A percentile compares a stretch with the other conserved stretches of the same genome.
Conservation (phyloP, 2,113 vertebrate genomes). For the Colossoma macropomum region DNA sequence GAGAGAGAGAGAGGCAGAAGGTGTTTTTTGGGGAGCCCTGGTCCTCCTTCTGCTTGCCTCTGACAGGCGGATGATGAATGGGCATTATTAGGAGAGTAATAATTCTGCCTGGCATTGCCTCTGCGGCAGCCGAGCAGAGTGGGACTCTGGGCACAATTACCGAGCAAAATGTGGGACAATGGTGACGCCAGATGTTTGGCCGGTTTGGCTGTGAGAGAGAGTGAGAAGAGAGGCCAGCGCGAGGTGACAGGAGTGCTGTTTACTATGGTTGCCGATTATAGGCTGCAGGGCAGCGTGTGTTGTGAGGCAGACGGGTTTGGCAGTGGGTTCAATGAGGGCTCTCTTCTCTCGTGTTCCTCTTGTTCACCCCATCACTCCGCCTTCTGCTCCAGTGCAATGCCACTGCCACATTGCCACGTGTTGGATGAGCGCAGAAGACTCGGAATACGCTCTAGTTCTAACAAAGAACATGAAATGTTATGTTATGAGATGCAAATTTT, state of each 20-base stretch:
- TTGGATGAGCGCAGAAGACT: neutral
- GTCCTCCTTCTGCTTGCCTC: constrained; percentile 38
- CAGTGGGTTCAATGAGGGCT: constrained; percentile 46
- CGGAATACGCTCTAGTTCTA: constrained; percentile 37
- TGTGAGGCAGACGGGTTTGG: constrained; percentile 68
- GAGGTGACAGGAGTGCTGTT: constrained; percentile 49
- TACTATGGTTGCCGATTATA: constrained; percentile 46
- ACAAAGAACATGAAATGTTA: neutral
- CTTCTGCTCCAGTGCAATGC: constrained; percentile 48
- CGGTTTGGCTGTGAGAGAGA: constrained; percentile 47
- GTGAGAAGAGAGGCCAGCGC: constrained; percentile 45
- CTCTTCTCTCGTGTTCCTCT: constrained; percentile 28
- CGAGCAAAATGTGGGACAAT: constrained; percentile 59
- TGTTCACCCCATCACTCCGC: constrained; percentile 33
- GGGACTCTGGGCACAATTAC: constrained; percentile 71
- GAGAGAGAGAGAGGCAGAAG: constrained; percentile 43
- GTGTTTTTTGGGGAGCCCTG: constrained; percentile 52
- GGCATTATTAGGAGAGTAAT: constrained; percentile 72
- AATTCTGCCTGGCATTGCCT: constrained; percentile 61
- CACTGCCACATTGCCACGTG: constrained; percentile 41
- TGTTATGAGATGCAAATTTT: neutral
- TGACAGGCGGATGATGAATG: constrained; percentile 81
- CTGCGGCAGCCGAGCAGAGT: constrained; percentile 55
- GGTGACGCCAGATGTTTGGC: constrained; percentile 74
- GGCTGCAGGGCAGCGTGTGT: constrained; percentile 50